These are phyloP conservation scores for Monochamus alternatus DNA, from an alignment of 2,888 invertebrate genomes.

Conservation along the genomic window DNA sequence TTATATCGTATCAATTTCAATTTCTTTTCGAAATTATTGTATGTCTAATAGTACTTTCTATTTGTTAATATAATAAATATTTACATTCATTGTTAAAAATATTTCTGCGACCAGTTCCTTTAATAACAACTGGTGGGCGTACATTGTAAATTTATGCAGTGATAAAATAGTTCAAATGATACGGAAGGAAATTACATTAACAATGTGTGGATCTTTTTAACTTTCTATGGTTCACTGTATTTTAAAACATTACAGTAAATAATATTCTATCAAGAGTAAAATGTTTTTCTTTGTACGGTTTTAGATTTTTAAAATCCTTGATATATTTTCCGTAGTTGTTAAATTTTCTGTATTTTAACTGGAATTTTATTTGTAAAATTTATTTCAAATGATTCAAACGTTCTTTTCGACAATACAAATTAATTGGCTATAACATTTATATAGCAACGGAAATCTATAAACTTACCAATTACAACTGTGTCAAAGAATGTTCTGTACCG, in stretches of 20 bases:
- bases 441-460: slow-evolving; percentile 16
- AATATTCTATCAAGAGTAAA: too few relatives aligned
- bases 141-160: slow-evolving; percentile 1
- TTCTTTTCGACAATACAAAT: slow-evolving; percentile 2
- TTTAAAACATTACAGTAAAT: background rate
- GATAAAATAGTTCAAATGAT: slow-evolving; percentile 1
- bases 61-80: slow-evolving; percentile 22
- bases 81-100: slow-evolving; percentile 19
- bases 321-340: too few relatives aligned
- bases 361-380: slow-evolving; percentile 15
- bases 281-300: too few relatives aligned
- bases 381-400: slow-evolving; percentile 13
- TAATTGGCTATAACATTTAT: slow-evolving; percentile 32
- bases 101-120: slow-evolving; percentile 18
- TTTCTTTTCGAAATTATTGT: slow-evolving; percentile 1
- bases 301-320: too few relatives aligned
- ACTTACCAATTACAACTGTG: slow-evolving; percentile 11
- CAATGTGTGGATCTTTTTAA: background rate
- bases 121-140: slow-evolving; percentile 18
- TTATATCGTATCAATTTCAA: too few relatives aligned
- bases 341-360: background rate
- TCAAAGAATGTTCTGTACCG: slow-evolving; percentile 14
- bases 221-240: background rate
- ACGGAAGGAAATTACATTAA: background rate
- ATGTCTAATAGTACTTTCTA: background rate